Evolutionary conservation across 2,888 invertebrate species (phyloP), one percentile per base, ranked within the genome.

Genomic region (Noctua janthina): DNA sequence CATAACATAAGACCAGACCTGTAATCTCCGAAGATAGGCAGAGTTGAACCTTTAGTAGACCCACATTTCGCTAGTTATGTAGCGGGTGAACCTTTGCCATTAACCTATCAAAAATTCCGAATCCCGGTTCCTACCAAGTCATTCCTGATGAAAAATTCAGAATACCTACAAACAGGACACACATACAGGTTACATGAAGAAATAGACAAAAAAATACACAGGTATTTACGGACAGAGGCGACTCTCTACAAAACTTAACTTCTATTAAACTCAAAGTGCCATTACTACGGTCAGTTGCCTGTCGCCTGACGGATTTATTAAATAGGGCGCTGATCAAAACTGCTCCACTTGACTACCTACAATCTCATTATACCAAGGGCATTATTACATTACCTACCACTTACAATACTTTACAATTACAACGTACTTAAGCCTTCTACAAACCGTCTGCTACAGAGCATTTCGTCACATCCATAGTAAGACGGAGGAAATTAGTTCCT

Each of bases 381-480:
- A 78, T n/a, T 51, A 76, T 49, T 66, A 56, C 29, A 35, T 7
- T 46, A 71, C 49, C 49, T 20, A 85, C 51, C 56, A 66, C 66
- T 79, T 71, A 85, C 59, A 80, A 51, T 79, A 59, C 56, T 56
- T 49, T 20, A 85, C 8, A 64, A 85, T 23, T 15, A 69, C 83
- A 69, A 69, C n/a, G 49, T 75, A 86, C 64, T 74, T 39, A 66
- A 51, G 46, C 66, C 20, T n/a, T 74, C 66, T 64, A 8, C 56
- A 81, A 54, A 29, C 43, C 17, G 56, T 43, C 29, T 23, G 69
- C 23, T 56, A 5, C 56, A n/a, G n/a, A 51, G 5, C 15, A 67
- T 85, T 85, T 73, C 87, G 15, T 23, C 69, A 85, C 75, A 67
- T 79, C 79, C 69, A 73, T 71, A 74, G 72, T 76, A 29, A 29